Evolutionary conservation across 2,888 invertebrate species (phyloP).

Genomic region (Amphiduros pacificus): DNA sequence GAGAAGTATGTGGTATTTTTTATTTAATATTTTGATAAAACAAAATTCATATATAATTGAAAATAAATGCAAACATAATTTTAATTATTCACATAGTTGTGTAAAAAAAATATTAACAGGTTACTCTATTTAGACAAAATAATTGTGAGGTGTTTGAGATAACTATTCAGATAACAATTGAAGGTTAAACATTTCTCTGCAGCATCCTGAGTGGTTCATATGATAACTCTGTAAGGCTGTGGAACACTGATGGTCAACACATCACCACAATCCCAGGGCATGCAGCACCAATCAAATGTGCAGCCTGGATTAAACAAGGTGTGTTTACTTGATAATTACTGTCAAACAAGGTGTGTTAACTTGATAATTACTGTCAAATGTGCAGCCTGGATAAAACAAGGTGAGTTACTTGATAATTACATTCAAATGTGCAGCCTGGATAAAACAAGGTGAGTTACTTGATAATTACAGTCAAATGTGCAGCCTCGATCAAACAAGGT

Average conservation of each 20-base stretch:
- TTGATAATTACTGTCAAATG: no score
- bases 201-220: slow-evolving; percentile 92
- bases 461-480: no score
- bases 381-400: slow-evolving; percentile 74
- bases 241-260: slow-evolving; percentile 84
- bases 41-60: neutral
- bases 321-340: neutral
- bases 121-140: no score
- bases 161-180: no score
- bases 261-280: slow-evolving; percentile 84
- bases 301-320: slow-evolving; percentile 73
- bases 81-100: neutral
- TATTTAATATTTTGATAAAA: neutral
- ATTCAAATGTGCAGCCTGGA: slow-evolving; percentile 87
- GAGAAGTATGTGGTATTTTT: neutral
- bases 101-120: neutral
- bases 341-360: neutral
- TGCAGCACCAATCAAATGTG: slow-evolving; percentile 82
- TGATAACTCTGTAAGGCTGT: slow-evolving; percentile 88
- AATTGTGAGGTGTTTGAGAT: neutral
- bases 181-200: slow-evolving; percentile 8
- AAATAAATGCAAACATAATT: neutral
- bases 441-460: slow-evolving; percentile 58
- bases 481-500: slow-evolving; percentile 75
- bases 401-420: no score